Percentiles rank a stretch among this genome's conserved stretches.
Conservation (phyloP, 2,113 vertebrate genomes). For the Mohoua ochrocephala region DNA sequence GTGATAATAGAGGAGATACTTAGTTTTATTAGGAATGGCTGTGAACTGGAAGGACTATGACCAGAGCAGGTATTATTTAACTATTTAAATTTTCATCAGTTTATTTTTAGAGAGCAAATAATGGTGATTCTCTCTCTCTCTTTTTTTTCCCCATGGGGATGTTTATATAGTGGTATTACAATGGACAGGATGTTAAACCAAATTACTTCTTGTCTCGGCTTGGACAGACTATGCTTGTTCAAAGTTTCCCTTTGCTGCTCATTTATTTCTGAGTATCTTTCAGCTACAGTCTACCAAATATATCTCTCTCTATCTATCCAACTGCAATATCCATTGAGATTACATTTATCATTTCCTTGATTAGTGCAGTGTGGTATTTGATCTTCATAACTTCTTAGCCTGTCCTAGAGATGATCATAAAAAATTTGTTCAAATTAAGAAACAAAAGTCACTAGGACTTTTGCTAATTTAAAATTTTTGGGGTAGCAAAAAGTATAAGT, state of each 20-base stretch:
- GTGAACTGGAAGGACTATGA: not conserved
- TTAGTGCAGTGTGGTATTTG: not conserved
- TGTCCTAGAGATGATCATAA: not conserved
- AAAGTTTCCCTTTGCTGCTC: not conserved
- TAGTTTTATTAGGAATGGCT: not conserved
- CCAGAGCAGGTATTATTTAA: not conserved
- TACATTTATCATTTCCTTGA: not conserved
- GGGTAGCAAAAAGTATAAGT: not conserved
- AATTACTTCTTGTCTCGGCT: not conserved
- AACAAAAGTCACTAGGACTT: not conserved
- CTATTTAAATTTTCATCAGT: not conserved
- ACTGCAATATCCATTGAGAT: not conserved
- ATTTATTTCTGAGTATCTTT: not conserved
- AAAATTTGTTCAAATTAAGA: not conserved
- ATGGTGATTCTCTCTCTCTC: not conserved
- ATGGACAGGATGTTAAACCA: not conserved
- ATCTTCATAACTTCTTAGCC: not conserved
- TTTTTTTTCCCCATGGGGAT: not conserved
- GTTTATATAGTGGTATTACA: not conserved
- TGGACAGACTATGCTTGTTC: not conserved
- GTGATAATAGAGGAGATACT: not conserved
- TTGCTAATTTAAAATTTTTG: not conserved
- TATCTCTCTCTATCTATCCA: not conserved
- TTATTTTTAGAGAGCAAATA: slow-evolving; percentile 41
- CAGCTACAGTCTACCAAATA: not conserved